These are phyloP conservation scores for Hydropsyche betteni DNA, from an alignment of 2,888 invertebrate genomes.

Conservation along the genomic window DNA sequence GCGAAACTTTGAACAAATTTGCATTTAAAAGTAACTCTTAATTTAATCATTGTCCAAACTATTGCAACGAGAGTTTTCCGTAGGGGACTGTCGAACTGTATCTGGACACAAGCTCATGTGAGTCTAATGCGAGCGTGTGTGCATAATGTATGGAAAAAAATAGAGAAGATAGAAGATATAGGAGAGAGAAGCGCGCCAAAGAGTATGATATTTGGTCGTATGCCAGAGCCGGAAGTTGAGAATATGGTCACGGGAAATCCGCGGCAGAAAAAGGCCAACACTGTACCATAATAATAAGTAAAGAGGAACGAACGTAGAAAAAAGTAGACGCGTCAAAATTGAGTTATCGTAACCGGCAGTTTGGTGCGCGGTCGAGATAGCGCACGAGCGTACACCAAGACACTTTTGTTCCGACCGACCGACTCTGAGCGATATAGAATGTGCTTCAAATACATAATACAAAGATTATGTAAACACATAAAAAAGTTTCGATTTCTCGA, in stretches of 20 bases:
- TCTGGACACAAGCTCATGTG: no score
- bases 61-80: no score
- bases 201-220: conserved; percentile 27
- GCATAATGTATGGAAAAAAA: neutral
- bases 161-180: neutral
- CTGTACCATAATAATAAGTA: conserved; percentile 13
- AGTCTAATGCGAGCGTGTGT: neutral
- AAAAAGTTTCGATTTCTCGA: no score
- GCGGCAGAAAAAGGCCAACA: conserved; percentile 24
- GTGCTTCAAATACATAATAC: no score
- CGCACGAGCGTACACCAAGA: neutral
- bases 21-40: no score
- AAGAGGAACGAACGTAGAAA: conserved; percentile 17
- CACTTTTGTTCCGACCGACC: neutral
- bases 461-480: no score
- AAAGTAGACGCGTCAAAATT: conserved; percentile 32
- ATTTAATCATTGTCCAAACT: no score
- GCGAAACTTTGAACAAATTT: no score
- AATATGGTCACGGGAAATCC: conserved; percentile 41
- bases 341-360: conserved; percentile 36
- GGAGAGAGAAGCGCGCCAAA: neutral
- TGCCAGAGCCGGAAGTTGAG: conserved; percentile 38
- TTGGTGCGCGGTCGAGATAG: neutral
- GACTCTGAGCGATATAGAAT: neutral
- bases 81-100: no score